phyloP scores from a whole-genome alignment of 2,888 invertebrate species.

The Keiferia lycopersicella region DNA sequence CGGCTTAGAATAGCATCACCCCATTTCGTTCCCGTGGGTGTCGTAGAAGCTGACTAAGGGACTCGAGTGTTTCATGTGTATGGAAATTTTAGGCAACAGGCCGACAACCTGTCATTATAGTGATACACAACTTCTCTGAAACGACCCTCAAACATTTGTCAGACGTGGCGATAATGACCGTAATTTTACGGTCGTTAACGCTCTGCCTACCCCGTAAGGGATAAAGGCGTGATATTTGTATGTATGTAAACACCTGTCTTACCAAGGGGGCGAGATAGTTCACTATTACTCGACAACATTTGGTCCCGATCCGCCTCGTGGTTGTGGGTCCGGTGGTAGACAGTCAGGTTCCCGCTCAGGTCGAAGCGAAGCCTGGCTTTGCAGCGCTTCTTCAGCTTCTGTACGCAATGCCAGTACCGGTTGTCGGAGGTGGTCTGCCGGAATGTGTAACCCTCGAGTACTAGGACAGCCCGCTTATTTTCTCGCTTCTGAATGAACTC shows the following conservation, averaged over 20 bases:
- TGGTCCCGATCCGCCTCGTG: slow-evolving; percentile 27
- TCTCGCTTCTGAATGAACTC: slow-evolving; percentile 24
- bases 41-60: too few species aligned
- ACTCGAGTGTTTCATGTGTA: too few species aligned
- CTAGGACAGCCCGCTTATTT: slow-evolving; percentile 32
- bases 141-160: too few species aligned
- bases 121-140: too few species aligned
- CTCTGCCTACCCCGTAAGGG: too few species aligned
- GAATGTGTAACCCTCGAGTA: slow-evolving; percentile 35
- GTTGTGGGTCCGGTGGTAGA: slow-evolving; percentile 32
- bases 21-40: too few species aligned
- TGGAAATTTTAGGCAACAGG: too few species aligned
- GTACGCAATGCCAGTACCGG: slow-evolving; percentile 41
- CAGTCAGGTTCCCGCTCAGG: slow-evolving; percentile 26
- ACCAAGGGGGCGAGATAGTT: background rate
- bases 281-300: background rate
- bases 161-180: too few species aligned
- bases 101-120: too few species aligned
- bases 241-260: background rate
- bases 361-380: slow-evolving; percentile 30
- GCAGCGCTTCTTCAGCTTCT: slow-evolving; percentile 33
- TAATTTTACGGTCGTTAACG: too few species aligned
- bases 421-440: slow-evolving; percentile 37
- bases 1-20: too few species aligned
- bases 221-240: too few species aligned